Evolutionary conservation across 2,888 invertebrate genomes (phyloP).

Genomic region (Lepidocyrtinus sp.): DNA sequence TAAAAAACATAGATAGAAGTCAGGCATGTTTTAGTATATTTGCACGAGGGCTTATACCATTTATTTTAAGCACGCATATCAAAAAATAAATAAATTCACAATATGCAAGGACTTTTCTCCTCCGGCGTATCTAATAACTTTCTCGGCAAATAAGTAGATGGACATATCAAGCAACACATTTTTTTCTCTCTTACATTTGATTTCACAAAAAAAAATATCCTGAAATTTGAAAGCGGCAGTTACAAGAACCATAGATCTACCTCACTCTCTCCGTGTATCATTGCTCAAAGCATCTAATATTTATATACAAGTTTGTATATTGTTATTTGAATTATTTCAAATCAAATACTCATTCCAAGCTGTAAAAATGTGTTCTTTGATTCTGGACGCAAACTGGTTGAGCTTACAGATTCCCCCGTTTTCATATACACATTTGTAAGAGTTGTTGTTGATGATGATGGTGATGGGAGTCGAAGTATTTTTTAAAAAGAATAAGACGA

Average conservation of each 20-base stretch:
- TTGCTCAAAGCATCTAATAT: neutral
- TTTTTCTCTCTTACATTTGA: neutral
- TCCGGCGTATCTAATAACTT: neutral
- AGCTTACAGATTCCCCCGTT: too few relatives aligned
- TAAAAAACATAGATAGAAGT: too few relatives aligned
- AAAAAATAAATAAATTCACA: too few relatives aligned
- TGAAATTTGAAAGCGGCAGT: too few relatives aligned
- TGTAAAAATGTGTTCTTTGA: too few relatives aligned
- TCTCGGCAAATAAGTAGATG: conserved; percentile 13
- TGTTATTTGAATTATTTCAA: neutral
- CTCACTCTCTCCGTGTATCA: neutral
- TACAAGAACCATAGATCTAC: neutral
- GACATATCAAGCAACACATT: neutral
- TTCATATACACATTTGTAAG: too few relatives aligned
- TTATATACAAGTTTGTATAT: too few relatives aligned
- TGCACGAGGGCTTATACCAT: too few relatives aligned
- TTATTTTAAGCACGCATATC: neutral
- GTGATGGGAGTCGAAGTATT: conserved; percentile 33
- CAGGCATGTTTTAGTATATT: too few relatives aligned
- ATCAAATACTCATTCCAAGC: neutral
- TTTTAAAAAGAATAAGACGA: conserved; percentile 42
- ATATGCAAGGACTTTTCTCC: neutral
- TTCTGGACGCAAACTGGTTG: too few relatives aligned
- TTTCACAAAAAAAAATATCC: too few relatives aligned
- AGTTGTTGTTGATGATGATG: conserved; percentile 25